These are phyloP conservation scores for Lanistes nyassanus DNA, from an alignment of 1,140 invertebrate species.

Conservation along the genomic window DNA sequence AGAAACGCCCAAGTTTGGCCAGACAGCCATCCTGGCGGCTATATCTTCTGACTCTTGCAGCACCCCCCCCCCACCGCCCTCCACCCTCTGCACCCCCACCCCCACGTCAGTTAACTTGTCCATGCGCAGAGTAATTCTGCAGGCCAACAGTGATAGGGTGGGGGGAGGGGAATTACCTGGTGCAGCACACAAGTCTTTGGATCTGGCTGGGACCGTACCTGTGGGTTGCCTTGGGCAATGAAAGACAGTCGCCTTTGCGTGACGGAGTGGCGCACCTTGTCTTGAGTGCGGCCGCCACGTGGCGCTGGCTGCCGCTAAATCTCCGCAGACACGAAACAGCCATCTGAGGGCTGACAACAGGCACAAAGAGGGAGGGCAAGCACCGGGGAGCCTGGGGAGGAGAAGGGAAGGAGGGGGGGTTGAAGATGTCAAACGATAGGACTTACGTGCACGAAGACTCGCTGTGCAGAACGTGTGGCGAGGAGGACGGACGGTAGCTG, in stretches of 20 bases:
- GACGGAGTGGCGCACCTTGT: conserved; percentile 11
- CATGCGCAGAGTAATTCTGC: no score
- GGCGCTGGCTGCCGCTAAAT: conserved; percentile 1
- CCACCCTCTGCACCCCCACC: no score
- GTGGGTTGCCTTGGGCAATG: background rate
- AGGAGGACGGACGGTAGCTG: background rate
- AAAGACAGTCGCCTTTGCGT: conserved; percentile 7
- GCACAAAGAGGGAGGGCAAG: background rate
- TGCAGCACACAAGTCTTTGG: background rate
- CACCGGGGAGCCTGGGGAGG: background rate
- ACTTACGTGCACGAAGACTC: background rate
- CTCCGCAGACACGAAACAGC: conserved; percentile 7
- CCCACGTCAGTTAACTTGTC: no score
- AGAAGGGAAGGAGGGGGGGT: background rate
- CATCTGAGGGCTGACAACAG: conserved; percentile 6
- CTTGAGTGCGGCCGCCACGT: background rate
- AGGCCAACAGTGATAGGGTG: no score
- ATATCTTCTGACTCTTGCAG: no score
- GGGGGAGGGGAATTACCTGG: no score
- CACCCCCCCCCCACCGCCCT: no score
- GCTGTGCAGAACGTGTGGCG: background rate
- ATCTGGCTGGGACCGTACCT: background rate
- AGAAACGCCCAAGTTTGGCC: no score
- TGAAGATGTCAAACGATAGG: background rate
- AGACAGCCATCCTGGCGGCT: no score